Evolutionary conservation across 2,113 vertebrate genomes (phyloP), one percentile per base, ranked within the genome.

Genomic region (Agapornis roseicollis): DNA sequence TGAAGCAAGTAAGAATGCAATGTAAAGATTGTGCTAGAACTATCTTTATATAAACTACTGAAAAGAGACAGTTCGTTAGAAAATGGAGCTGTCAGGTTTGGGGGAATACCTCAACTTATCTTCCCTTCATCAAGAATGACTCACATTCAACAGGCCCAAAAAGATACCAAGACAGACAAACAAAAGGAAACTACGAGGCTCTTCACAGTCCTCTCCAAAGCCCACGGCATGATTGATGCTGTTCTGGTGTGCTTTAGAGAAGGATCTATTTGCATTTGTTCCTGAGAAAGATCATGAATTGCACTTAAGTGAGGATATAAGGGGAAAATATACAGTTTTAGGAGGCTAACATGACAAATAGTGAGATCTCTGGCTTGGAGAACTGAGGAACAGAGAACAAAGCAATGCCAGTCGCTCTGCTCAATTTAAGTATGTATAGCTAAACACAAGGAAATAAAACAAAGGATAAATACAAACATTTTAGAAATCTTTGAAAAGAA

Each of bases 1-100:
- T 90, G 88, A 94, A 94, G 93, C 91, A 96, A 93, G 81, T 70
- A 73, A 83, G 90, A 93, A 83, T 42, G 91, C 41, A 82, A 39
- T 25, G 49, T 47, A 74, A 91, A 23, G 5, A 93, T 6, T 94
- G 85, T 83, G 50, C 68, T 85, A 82, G 78, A 72, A 73, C 85
- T 76, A 70, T 70, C 80, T 95, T 69, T 91, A 55, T 17, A 69
- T 37, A 82, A 80, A 63, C 74, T 82, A 31, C 58, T 80, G 71
- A 78, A 37, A 37, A 88, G 71, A 80, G 56, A 94, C 29, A 70
- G 79, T 69, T 95, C 28, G 37, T 93, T 88, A 83, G 70, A 72
- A 94, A 91, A 93, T 24, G 81, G 63, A 63, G n/a, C 31, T 72
- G 68, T 50, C 46, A 85, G 53, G 69, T 91, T 63, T 70, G n/a